Conservation (phyloP, 2,113 vertebrate species). For the Riparia riparia region DNA sequence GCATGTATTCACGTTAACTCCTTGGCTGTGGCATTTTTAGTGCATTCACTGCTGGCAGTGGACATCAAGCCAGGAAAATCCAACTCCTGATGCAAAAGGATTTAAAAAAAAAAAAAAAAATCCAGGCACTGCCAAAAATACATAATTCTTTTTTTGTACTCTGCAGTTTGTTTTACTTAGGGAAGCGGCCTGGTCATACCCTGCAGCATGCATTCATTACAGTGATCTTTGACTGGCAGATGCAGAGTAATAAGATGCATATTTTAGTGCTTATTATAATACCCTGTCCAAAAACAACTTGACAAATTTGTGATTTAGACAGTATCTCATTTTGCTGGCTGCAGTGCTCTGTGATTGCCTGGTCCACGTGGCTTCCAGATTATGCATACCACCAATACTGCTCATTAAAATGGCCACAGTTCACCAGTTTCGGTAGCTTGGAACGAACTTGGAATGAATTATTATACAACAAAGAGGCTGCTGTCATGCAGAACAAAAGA, state of each 20-base stretch:
- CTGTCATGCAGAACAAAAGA: slow-evolving; percentile 90
- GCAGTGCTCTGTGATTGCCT: slow-evolving; percentile 85
- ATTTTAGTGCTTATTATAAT: slow-evolving; percentile 85
- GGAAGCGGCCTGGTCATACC: slow-evolving; percentile 78
- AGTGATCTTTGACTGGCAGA: slow-evolving; percentile 83
- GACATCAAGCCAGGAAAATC: slow-evolving; percentile 71
- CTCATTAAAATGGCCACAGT: slow-evolving; percentile 95
- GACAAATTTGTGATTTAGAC: slow-evolving; percentile 85
- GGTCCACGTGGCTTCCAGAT: slow-evolving; percentile 85
- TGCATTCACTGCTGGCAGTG: slow-evolving; percentile 5
- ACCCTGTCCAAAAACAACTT: slow-evolving; percentile 86
- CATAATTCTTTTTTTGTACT: slow-evolving; percentile 76
- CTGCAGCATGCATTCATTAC: slow-evolving; percentile 82
- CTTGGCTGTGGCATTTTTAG: slow-evolving; percentile 27
- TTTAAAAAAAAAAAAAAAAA: neutral
- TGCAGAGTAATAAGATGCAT: slow-evolving; percentile 82
- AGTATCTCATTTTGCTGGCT: slow-evolving; percentile 91
- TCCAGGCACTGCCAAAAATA: slow-evolving; percentile 66
- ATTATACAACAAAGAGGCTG: slow-evolving; percentile 94
- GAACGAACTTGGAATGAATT: slow-evolving; percentile 89
- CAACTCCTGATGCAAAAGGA: slow-evolving; percentile 67
- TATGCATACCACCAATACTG: slow-evolving; percentile 86
- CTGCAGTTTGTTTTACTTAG: slow-evolving; percentile 80
- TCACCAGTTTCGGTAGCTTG: slow-evolving; percentile 87
- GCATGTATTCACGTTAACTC: slow-evolving; percentile 56